Base-by-base conservation (phyloP, 2,113 vertebrate species). In the Natator depressus region DNA sequence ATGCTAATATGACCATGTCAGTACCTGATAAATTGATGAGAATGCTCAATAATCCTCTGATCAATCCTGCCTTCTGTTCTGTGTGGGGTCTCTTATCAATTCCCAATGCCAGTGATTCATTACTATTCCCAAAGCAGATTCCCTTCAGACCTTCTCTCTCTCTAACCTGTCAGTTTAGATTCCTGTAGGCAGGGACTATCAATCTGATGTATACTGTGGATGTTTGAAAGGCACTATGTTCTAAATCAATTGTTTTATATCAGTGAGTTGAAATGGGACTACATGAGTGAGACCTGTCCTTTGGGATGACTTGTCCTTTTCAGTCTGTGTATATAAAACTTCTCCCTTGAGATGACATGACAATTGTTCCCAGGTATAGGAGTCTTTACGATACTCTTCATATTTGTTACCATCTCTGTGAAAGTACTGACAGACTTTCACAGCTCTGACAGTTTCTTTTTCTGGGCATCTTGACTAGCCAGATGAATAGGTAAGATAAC, bases 401-500 rank as follows among this genome's bases (percentile, higher is more conserved):
- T 46, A 89, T 53, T 46, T 85, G 35, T 22, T 82, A 80, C 2
- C 13, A 62, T 42, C 38, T 82, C 82, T 89, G 76, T 29, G 75
- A 47, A 78, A 46, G 42, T n/a, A 72, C 65, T 46, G 22, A 93
- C 87, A 84, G 85, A 46, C 35, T 84, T 3, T 2, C 87, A 89
- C 49, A 72, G 38, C 42, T 49, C 3, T 90, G 49, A 11, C 35
- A 88, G 89, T 94, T 95, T 93, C 49, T 86, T 87, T 65, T 75
- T 38, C n/a, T 46, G 38, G 72, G n/a, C 29, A n/a, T 24, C 81
- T 92, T 80, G 53, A 88, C 89, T 72, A 96, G 75, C 90, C 83
- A 96, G 62, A 89, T 92, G 17, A 31, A 62, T 9, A 88, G 72
- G 35, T 82, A 88, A 89, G 51, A 85, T 87, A 94, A 95, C 80